These are phyloP conservation scores for Tenrec ecaudatus DNA, from an alignment of 2,113 vertebrate genomes.

Conservation along the genomic window DNA sequence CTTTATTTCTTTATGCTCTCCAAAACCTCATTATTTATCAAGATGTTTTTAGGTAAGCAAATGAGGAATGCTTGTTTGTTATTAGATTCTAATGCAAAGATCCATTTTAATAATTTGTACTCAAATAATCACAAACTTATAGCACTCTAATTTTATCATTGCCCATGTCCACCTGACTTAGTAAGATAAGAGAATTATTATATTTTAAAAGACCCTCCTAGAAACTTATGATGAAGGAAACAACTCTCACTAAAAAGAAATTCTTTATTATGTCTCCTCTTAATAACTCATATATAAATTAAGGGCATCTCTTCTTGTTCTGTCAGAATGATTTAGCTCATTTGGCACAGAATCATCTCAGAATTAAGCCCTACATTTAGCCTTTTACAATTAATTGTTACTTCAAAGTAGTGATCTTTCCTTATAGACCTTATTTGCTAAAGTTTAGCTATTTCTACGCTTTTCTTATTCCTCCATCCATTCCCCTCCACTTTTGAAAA, in stretches of 20 bases:
- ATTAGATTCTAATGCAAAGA: neutral
- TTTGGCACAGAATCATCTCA: neutral
- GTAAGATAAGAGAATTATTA: neutral
- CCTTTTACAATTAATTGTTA: neutral
- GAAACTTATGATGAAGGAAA: neutral
- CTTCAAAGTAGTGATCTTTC: conserved; percentile 16
- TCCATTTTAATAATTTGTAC: neutral
- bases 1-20: conserved; percentile 18
- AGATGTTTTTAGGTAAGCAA: conserved; percentile 12
- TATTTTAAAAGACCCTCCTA: neutral
- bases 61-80: neutral
- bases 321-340: neutral
- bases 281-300: neutral
- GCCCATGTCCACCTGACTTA: neutral
- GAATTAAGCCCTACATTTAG: neutral
- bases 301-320: neutral
- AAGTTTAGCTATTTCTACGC: neutral
- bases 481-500: neutral
- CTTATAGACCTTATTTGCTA: neutral
- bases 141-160: neutral
- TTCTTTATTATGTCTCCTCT: neutral
- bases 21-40: neutral
- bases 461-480: neutral
- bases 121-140: neutral
- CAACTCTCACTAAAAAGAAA: neutral